These are phyloP conservation scores for Drosophila sproati DNA, from an alignment of 1,140 invertebrate species.

Conservation along the genomic window DNA sequence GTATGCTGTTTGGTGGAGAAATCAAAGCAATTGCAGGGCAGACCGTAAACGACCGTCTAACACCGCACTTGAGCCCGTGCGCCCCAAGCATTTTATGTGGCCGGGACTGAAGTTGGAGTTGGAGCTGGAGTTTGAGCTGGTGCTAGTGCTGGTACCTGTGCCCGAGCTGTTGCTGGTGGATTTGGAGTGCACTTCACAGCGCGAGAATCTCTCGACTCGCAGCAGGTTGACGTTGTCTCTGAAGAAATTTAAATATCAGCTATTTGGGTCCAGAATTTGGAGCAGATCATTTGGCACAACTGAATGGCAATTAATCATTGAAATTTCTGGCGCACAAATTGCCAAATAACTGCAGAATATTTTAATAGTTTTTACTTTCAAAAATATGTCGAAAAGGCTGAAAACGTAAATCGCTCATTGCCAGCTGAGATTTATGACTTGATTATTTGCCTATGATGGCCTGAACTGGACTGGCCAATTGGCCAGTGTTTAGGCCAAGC, in stretches of 20 bases:
- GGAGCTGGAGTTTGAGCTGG: neutral
- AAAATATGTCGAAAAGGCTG: constrained; percentile 65
- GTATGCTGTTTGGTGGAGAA: constrained; percentile 26
- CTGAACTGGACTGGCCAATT: constrained; percentile 29
- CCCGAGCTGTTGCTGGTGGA: neutral
- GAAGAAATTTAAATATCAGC: constrained; percentile 43
- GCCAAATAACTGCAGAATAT: constrained; percentile 71
- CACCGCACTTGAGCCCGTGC: constrained; percentile 42
- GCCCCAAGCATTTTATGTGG: constrained; percentile 27
- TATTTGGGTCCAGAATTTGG: constrained; percentile 23
- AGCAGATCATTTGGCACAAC: constrained; percentile 22
- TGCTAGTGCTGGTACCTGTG: neutral
- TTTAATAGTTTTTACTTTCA: constrained; percentile 62
- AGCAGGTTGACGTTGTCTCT: constrained; percentile 52
- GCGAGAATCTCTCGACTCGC: constrained; percentile 49
- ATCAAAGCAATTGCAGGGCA: constrained; percentile 56
- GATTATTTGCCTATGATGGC: constrained; percentile 79
- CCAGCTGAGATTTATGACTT: constrained; percentile 75
- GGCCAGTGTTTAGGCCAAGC: constrained; percentile 50
- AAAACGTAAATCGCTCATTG: constrained; percentile 63
- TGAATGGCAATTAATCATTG: constrained; percentile 68
- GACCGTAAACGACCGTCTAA: constrained; percentile 27
- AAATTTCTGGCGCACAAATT: constrained; percentile 66
- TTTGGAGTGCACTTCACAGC: constrained; percentile 49
- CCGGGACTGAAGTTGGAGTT: neutral